Evolutionary conservation across 1,140 invertebrate genomes (phyloP).

Genomic region (Drosophila mauritiana): DNA sequence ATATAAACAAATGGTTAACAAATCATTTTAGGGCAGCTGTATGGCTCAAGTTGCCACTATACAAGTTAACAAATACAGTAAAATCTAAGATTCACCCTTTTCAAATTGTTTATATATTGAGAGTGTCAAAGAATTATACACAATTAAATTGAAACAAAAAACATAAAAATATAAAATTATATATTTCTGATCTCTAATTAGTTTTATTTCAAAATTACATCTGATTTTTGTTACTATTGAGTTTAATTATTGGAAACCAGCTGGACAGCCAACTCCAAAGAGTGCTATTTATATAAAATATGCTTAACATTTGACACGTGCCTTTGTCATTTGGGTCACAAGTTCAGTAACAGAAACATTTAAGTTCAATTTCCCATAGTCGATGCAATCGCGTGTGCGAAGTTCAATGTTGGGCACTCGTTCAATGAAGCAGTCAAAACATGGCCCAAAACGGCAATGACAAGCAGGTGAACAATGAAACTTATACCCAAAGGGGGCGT

Average conservation of each 20-base stretch:
- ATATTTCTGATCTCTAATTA: too few species aligned
- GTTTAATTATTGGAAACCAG: background rate
- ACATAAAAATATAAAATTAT: too few species aligned
- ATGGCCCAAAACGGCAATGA: constrained; percentile 65
- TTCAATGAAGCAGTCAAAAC: constrained; percentile 73
- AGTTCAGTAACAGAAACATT: constrained; percentile 31
- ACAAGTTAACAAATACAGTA: too few species aligned
- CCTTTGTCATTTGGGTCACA: constrained; percentile 36
- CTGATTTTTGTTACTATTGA: too few species aligned
- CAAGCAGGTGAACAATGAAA: constrained; percentile 39
- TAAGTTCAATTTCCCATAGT: constrained; percentile 11
- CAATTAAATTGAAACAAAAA: too few species aligned
- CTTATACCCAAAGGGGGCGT: constrained; percentile 9
- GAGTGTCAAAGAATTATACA: too few species aligned
- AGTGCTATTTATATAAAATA: constrained; percentile 44
- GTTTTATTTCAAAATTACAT: too few species aligned
- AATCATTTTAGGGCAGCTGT: too few species aligned
- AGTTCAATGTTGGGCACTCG: constrained; percentile 58
- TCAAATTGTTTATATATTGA: too few species aligned
- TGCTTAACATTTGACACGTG: constrained; percentile 21
- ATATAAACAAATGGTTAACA: too few species aligned
- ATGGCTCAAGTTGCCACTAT: too few species aligned
- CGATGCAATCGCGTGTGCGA: constrained; percentile 31
- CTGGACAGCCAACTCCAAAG: constrained; percentile 32
- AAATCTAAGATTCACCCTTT: too few species aligned